Conservation (phyloP, 35 echinoderm and acorn worm genomes). For the Eucidaris tribuloides region DNA sequence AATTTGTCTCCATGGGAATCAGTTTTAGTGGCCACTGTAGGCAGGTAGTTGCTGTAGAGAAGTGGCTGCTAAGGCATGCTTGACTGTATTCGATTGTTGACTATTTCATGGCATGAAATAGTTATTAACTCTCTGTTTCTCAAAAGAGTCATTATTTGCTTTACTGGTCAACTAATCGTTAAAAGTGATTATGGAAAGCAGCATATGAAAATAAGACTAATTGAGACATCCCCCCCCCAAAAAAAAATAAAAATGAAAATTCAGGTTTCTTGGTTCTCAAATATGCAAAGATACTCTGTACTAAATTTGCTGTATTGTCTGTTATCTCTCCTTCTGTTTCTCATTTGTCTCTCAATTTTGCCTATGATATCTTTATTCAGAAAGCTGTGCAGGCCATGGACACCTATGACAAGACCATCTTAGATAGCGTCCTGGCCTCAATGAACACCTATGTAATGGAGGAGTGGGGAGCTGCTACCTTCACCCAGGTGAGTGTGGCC, state of each 20-base stretch:
- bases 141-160: no score
- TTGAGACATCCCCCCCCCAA: not conserved
- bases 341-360: not conserved
- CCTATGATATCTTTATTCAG: conserved; percentile 37
- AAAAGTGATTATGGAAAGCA: not conserved
- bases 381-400: conserved; percentile 69
- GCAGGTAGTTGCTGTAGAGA: no score
- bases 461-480: conserved; percentile 76
- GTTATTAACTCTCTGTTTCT: no score
- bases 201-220: not conserved
- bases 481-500: conserved; percentile 50
- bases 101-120: no score
- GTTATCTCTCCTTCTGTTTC: not conserved
- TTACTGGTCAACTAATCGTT: no score
- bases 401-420: conserved; percentile 77
- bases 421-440: conserved; percentile 68
- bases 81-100: no score
- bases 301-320: not conserved
- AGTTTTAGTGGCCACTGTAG: no score
- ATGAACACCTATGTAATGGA: conserved; percentile 74
- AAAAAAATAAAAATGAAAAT: not conserved
- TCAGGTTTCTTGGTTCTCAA: not conserved
- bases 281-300: not conserved
- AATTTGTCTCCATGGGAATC: no score
- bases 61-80: no score